phyloP scores from a whole-genome alignment of 37 sponge, comb jelly and placozoan species.

The Amphimedon queenslandica region DNA sequence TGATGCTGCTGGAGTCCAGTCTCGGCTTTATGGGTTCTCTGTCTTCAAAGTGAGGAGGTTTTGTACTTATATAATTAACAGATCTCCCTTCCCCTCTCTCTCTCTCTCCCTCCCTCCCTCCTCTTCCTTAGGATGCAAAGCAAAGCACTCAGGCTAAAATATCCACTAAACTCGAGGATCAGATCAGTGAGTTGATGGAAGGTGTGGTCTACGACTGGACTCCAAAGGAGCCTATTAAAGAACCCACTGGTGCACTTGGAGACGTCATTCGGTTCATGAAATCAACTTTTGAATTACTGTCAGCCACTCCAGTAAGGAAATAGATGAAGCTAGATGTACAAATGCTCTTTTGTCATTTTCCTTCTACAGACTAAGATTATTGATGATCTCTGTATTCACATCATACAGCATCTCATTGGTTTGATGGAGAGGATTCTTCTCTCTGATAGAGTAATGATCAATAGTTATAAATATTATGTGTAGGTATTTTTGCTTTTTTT shows the following conservation, averaged over 20 bases:
- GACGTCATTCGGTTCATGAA: slow-evolving; percentile 51
- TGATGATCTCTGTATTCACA: slow-evolving; percentile 14
- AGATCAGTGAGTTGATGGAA: slow-evolving; percentile 51
- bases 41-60: slow-evolving; percentile 65
- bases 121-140: slow-evolving; percentile 54
- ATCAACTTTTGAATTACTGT: slow-evolving; percentile 39
- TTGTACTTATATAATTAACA: no score
- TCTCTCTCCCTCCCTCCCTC: no score
- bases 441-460: slow-evolving; percentile 12
- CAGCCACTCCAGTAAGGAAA: slow-evolving; percentile 35
- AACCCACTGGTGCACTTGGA: slow-evolving; percentile 44
- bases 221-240: slow-evolving; percentile 22
- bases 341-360: background rate
- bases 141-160: slow-evolving; percentile 35
- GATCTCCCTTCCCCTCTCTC: no score
- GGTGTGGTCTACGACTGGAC: slow-evolving; percentile 56
- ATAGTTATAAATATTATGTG: background rate
- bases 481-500: background rate
- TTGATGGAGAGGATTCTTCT: slow-evolving; percentile 35
- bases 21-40: slow-evolving; percentile 68
- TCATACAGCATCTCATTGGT: slow-evolving; percentile 14
- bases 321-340: background rate
- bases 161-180: slow-evolving; percentile 10
- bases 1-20: slow-evolving; percentile 42
- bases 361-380: slow-evolving; percentile 9